Evolutionary conservation across 2,797 vertebrate genomes (phyloP).

Genomic region (Euthynnus affinis): DNA sequence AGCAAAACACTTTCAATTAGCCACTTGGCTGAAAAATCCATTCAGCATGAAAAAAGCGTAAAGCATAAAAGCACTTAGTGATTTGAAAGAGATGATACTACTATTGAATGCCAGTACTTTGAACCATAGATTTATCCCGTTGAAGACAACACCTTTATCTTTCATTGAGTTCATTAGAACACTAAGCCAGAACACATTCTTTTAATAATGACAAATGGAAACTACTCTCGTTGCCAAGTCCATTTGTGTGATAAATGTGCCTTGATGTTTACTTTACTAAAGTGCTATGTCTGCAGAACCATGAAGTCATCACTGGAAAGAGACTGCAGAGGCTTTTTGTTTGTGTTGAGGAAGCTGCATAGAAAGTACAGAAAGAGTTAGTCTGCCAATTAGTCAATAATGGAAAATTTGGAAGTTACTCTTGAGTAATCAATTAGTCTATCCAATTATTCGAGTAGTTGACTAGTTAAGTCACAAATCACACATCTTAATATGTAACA

Average conservation of each 20-base stretch:
- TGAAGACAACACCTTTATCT: slow-evolving; percentile 47
- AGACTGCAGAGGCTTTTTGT: slow-evolving; percentile 36
- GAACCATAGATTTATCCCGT: slow-evolving; percentile 20
- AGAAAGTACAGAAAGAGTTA: slow-evolving; percentile 23
- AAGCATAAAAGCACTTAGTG: neutral
- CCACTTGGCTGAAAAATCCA: neutral
- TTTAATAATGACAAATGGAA: slow-evolving; percentile 77
- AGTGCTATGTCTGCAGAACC: slow-evolving; percentile 67
- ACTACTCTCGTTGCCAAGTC: slow-evolving; percentile 58
- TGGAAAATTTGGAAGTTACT: neutral
- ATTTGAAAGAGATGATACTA: slow-evolving; percentile 24
- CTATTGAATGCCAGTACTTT: slow-evolving; percentile 12
- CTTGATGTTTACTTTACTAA: slow-evolving; percentile 58
- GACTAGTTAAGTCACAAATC: neutral
- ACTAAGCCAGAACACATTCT: slow-evolving; percentile 58
- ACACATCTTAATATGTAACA: neutral
- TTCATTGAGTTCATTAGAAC: slow-evolving; percentile 63
- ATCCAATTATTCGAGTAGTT: neutral
- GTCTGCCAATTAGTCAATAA: neutral
- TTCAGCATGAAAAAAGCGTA: too few relatives aligned
- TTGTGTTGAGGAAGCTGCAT: slow-evolving; percentile 16
- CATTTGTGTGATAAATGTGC: slow-evolving; percentile 75
- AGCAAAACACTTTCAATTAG: slow-evolving; percentile 3
- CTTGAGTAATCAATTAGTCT: neutral
- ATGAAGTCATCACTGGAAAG: slow-evolving; percentile 36